Percentiles rank a stretch among this genome's conserved stretches.
Conservation (phyloP, 1,140 invertebrate genomes). For the Cecropterus lyciades region DNA sequence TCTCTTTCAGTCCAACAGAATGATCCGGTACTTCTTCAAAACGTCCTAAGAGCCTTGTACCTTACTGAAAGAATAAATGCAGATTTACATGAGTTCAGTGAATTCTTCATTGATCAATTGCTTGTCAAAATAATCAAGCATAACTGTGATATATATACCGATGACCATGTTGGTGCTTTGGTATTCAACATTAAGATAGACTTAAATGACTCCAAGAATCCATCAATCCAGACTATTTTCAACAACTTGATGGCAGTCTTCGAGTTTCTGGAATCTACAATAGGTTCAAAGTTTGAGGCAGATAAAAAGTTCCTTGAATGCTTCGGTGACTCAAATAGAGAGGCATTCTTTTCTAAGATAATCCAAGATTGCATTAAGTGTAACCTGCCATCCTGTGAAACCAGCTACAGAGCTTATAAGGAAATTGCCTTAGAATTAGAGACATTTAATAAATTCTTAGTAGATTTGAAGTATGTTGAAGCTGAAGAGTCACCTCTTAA, state of each 20-base stretch:
- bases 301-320: conserved; percentile 68
- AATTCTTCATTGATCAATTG: conserved; percentile 71
- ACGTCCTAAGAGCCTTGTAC: conserved; percentile 68
- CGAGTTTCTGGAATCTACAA: conserved; percentile 73
- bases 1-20: conserved; percentile 70
- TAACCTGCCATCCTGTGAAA: conserved; percentile 69
- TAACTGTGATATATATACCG: conserved; percentile 77
- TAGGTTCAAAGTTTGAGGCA: conserved; percentile 64
- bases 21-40: conserved; percentile 63
- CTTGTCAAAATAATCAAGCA: conserved; percentile 68
- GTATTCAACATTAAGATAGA: conserved; percentile 76
- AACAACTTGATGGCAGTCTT: conserved; percentile 76
- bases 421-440: conserved; percentile 73
- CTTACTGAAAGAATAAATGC: conserved; percentile 61
- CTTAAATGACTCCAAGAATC: conserved; percentile 58
- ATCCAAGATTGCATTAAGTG: conserved; percentile 72
- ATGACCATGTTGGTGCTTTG: conserved; percentile 67
- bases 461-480: conserved; percentile 75
- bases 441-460: conserved; percentile 75
- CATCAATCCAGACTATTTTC: conserved; percentile 73
- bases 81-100: conserved; percentile 65
- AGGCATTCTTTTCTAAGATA: conserved; percentile 71
- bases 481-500: conserved; percentile 66
- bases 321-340: conserved; percentile 60
- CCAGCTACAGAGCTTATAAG: conserved; percentile 68